Evolutionary conservation across 2,113 vertebrate species (phyloP).

Genomic region (Corythoichthys haematopterus): DNA sequence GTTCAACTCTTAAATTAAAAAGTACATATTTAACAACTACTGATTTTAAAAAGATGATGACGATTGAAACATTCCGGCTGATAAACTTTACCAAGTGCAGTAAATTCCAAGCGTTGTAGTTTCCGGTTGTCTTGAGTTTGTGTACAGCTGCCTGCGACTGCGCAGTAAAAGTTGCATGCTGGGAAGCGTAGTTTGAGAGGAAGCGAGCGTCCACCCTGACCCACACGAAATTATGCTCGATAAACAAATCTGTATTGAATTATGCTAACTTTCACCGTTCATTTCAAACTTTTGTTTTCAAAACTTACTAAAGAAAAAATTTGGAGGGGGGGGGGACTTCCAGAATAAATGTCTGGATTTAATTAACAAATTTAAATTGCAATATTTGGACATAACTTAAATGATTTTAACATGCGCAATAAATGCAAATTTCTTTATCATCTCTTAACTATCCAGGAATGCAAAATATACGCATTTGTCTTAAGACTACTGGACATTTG

Average conservation of each 20-base stretch:
- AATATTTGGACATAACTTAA: too few species aligned
- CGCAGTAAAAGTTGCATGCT: slow-evolving; percentile 19
- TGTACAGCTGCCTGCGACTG: slow-evolving; percentile 50
- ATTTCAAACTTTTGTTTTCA: not conserved
- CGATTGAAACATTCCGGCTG: slow-evolving; percentile 16
- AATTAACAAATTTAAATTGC: too few species aligned
- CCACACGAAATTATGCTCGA: too few species aligned
- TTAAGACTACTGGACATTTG: too few species aligned
- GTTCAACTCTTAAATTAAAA: not conserved
- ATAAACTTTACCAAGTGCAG: slow-evolving; percentile 63
- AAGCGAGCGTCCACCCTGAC: not conserved
- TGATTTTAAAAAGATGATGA: not conserved
- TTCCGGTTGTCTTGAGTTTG: slow-evolving; percentile 55
- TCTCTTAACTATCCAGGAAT: too few species aligned
- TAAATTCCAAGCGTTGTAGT: slow-evolving; percentile 42
- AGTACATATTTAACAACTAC: not conserved
- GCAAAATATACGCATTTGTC: too few species aligned
- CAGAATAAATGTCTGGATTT: too few species aligned
- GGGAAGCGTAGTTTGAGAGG: slow-evolving; percentile 50
- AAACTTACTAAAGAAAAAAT: not conserved
- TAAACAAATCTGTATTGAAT: not conserved
- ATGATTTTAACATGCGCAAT: too few species aligned
- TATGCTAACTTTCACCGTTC: not conserved
- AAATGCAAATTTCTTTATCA: too few species aligned
- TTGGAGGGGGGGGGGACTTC: too few species aligned